phyloP scores from a whole-genome alignment of 92 coral and sea anemone species.

The Heliopora coerulea region DNA sequence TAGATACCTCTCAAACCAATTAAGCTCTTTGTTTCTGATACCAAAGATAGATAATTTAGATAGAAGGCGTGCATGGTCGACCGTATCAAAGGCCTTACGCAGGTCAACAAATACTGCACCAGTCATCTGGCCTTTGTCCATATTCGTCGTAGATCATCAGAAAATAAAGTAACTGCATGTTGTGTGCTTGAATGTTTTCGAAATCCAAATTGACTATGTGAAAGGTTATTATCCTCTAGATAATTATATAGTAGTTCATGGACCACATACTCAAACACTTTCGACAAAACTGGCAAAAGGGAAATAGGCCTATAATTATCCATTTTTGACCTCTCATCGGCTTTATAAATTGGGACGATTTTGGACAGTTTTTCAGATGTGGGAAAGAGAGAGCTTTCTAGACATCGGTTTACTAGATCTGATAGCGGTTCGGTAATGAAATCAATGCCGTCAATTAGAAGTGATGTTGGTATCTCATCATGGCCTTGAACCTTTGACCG shows the following conservation, averaged over 20 bases:
- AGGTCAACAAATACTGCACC: too few species aligned
- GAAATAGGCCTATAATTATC: slow-evolving; percentile 25
- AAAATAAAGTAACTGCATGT: too few species aligned
- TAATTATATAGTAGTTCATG: slow-evolving; percentile 4
- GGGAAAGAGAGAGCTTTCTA: slow-evolving; percentile 13
- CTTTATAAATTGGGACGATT: slow-evolving; percentile 11
- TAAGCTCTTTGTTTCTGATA: too few species aligned
- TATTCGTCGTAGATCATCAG: too few species aligned
- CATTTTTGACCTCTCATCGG: neutral
- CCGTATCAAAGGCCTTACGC: too few species aligned
- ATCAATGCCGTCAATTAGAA: neutral
- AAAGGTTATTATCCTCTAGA: slow-evolving; percentile 13
- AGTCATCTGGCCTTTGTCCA: too few species aligned
- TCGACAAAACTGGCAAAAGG: slow-evolving; percentile 12
- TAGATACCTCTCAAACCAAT: too few species aligned
- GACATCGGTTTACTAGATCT: neutral
- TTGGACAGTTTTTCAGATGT: neutral
- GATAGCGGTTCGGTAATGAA: neutral
- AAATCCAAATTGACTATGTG: slow-evolving; percentile 21
- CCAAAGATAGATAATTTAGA: too few species aligned
- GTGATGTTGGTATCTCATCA: slow-evolving; percentile 21
- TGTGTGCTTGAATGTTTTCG: neutral
- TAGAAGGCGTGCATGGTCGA: too few species aligned
- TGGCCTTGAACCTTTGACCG: slow-evolving; percentile 15
- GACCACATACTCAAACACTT: slow-evolving; percentile 20